A percentile compares a stretch with the other conserved stretches of the same genome.
Evolutionary conservation across 1,140 invertebrate species (phyloP).

Genomic region (Calephelis nemesis): DNA sequence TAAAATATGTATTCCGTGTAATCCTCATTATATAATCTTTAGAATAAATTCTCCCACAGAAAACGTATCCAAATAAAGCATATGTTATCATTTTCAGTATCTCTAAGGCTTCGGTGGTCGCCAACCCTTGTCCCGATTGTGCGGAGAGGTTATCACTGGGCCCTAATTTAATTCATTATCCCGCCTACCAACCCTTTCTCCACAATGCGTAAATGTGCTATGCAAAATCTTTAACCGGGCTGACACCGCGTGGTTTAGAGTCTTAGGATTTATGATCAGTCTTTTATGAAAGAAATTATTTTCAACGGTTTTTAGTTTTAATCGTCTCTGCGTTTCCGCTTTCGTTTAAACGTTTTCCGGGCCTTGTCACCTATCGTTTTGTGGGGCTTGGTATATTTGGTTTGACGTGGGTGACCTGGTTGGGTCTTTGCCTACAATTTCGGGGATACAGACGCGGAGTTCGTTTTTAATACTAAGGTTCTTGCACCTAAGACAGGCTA

Average conservation of each 20-base stretch:
- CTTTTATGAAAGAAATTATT: background rate
- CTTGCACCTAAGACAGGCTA: no score
- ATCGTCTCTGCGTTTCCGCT: no score
- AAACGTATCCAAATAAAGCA: background rate
- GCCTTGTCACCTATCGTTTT: no score
- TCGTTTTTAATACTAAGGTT: no score
- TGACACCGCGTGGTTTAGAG: background rate
- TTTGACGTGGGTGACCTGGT: no score
- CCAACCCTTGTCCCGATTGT: conserved; percentile 50
- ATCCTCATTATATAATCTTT: background rate
- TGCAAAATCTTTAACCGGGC: conserved; percentile 48
- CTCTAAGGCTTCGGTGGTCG: conserved; percentile 35
- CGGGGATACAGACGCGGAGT: no score
- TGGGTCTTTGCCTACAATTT: no score
- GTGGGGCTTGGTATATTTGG: no score
- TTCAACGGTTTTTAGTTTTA: no score
- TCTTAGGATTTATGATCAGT: background rate
- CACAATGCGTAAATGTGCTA: conserved; percentile 49
- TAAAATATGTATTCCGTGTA: no score
- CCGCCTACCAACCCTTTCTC: conserved; percentile 53
- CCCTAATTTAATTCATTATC: conserved; percentile 72
- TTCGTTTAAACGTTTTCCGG: no score
- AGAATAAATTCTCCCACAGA: background rate
- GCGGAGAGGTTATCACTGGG: conserved; percentile 56
- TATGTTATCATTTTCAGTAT: conserved; percentile 36